Percentiles rank a stretch among this genome's conserved stretches.
These are phyloP conservation scores for Charaxes varanes DNA, from an alignment of 1,140 invertebrate species.

Conservation along the genomic window DNA sequence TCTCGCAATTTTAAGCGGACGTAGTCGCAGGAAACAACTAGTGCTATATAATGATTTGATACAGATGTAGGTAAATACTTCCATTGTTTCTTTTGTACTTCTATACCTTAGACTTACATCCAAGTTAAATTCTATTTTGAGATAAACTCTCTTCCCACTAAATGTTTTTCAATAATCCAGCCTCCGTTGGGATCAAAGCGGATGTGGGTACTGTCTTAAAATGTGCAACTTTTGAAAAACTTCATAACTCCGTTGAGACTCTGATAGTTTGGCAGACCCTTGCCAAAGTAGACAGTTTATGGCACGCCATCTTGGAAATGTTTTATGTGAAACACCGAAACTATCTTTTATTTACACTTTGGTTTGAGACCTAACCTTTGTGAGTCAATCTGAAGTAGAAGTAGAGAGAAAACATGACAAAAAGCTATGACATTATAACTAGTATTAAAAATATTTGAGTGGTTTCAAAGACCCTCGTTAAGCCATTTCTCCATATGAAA, in stretches of 20 bases:
- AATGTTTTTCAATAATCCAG: conserved; percentile 13
- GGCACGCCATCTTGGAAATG: not conserved
- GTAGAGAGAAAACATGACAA: too few species aligned
- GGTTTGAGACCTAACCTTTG: not conserved
- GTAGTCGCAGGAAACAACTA: too few species aligned
- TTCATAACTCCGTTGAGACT: conserved; percentile 8
- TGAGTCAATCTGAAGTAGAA: not conserved
- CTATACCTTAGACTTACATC: too few species aligned
- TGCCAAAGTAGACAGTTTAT: conserved; percentile 9
- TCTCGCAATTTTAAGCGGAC: too few species aligned
- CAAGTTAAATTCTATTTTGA: too few species aligned
- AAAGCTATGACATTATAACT: too few species aligned
- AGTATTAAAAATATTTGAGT: too few species aligned
- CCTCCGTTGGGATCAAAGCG: conserved; percentile 8
- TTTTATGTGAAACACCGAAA: not conserved
- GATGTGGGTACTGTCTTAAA: conserved; percentile 4
- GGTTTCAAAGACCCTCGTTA: conserved; percentile 13
- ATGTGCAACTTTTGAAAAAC: conserved; percentile 13
- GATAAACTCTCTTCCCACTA: conserved; percentile 3
- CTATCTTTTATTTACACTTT: not conserved
- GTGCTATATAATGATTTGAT: too few species aligned
- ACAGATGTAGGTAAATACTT: too few species aligned
- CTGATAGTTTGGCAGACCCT: conserved; percentile 6
- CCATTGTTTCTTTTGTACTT: too few species aligned
- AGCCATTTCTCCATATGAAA: conserved; percentile 44